phyloP scores from a whole-genome alignment of 2,888 invertebrate genomes.

The Sclerodermus sp. region DNA sequence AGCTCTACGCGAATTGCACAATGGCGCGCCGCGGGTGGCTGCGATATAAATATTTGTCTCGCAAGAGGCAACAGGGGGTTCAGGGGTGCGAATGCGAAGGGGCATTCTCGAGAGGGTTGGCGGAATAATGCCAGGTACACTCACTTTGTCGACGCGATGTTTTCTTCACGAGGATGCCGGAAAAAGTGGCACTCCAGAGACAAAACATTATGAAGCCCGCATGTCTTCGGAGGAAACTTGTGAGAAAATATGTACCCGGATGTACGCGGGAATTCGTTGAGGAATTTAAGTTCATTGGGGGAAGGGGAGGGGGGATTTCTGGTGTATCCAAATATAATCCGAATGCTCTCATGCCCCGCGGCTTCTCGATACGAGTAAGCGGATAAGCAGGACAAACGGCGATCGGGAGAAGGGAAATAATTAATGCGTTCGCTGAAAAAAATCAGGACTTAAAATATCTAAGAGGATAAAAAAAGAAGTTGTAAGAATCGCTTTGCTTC shows the following conservation, averaged over 20 bases:
- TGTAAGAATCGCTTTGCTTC: too few relatives aligned
- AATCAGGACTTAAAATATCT: too few relatives aligned
- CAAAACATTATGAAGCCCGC: constrained; percentile 33
- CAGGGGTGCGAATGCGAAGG: background rate
- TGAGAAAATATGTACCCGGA: constrained; percentile 24
- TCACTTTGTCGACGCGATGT: background rate
- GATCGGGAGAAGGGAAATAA: too few relatives aligned
- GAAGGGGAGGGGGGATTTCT: background rate
- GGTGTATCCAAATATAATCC: background rate
- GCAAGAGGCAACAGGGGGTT: constrained; percentile 16
- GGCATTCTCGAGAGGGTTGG: constrained; percentile 3
- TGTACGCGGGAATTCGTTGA: constrained; percentile 5
- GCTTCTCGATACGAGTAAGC: background rate
- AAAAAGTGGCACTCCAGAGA: constrained; percentile 30
- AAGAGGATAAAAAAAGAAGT: too few relatives aligned
- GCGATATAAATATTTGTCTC: constrained; percentile 54
- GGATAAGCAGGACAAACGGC: too few relatives aligned
- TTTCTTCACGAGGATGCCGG: constrained; percentile 4
- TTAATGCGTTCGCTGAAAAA: too few relatives aligned
- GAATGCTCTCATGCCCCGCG: too few relatives aligned
- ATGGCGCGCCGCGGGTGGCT: constrained; percentile 43
- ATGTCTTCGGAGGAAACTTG: constrained; percentile 28
- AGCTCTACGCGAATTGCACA: constrained; percentile 27
- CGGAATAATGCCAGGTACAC: constrained; percentile 7
- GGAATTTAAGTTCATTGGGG: constrained; percentile 12